phyloP scores from a whole-genome alignment of 2,113 vertebrate species.

The Siniperca chuatsi region DNA sequence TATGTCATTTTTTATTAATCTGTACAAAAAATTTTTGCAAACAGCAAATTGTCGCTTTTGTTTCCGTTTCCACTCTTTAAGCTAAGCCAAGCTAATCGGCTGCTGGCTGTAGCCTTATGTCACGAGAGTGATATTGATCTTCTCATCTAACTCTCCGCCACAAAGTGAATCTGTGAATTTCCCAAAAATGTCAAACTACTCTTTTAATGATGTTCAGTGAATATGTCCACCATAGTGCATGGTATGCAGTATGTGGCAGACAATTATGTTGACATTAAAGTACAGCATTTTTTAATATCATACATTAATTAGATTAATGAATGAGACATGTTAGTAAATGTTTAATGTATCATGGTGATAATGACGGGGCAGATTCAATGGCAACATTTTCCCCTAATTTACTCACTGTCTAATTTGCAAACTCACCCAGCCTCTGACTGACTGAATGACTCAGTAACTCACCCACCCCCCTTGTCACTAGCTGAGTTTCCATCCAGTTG shows the following conservation, averaged over 20 bases:
- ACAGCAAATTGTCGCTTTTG: no score
- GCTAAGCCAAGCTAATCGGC: neutral
- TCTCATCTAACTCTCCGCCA: neutral
- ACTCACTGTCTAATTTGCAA: neutral
- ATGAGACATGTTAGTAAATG: neutral
- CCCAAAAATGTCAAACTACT: neutral
- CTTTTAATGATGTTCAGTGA: neutral
- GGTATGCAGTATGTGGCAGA: neutral
- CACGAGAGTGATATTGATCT: neutral
- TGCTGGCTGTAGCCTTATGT: neutral
- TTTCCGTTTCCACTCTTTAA: neutral
- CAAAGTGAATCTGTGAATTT: neutral
- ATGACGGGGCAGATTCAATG: neutral
- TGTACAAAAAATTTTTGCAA: no score
- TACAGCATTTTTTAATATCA: neutral
- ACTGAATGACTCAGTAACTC: constrained; percentile 17
- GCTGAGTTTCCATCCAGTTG: neutral
- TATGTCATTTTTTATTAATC: no score
- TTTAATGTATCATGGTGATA: neutral
- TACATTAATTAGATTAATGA: neutral
- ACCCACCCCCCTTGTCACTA: neutral
- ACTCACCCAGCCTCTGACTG: neutral
- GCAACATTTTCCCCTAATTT: neutral
- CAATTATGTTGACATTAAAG: neutral
- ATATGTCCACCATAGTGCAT: neutral